Percentiles rank a stretch among this genome's conserved stretches.
phyloP scores from a whole-genome alignment of 1,140 invertebrate species.

The Phthorimaea operculella region DNA sequence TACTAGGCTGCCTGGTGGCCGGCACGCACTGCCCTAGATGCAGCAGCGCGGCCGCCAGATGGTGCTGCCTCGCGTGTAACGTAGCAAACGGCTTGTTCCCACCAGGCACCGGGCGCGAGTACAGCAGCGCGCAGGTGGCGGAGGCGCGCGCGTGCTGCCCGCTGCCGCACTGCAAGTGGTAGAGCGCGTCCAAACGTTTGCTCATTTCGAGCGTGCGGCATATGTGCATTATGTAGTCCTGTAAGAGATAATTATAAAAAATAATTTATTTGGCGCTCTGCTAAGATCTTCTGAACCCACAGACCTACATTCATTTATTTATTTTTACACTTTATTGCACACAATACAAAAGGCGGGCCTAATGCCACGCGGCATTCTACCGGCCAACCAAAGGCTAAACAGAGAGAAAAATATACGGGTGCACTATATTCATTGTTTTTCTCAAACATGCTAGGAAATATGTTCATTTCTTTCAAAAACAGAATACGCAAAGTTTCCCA shows the following conservation, averaged over 20 bases:
- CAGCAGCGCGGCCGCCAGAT: slow-evolving; percentile 71
- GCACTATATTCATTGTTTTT: too few species aligned
- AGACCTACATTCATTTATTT: slow-evolving; percentile 2
- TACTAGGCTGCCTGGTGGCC: slow-evolving; percentile 21
- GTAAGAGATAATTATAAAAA: too few species aligned
- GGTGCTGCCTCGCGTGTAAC: slow-evolving; percentile 64
- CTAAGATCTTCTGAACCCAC: background rate
- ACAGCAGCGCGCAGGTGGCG: slow-evolving; percentile 80
- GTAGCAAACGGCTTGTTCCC: slow-evolving; percentile 67
- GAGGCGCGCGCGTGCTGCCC: slow-evolving; percentile 77
- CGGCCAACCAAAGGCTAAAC: too few species aligned
- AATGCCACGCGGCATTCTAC: too few species aligned
- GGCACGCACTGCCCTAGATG: slow-evolving; percentile 70
- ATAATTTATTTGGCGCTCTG: too few species aligned
- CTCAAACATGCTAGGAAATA: too few species aligned
- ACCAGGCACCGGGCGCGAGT: slow-evolving; percentile 58
- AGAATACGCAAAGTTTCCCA: too few species aligned
- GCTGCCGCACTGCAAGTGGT: slow-evolving; percentile 76
- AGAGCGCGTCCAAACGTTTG: slow-evolving; percentile 73
- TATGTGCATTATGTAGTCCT: slow-evolving; percentile 73
- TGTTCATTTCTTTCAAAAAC: too few species aligned
- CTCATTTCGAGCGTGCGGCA: slow-evolving; percentile 75
- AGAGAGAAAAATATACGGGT: too few species aligned
- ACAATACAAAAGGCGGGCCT: too few species aligned
- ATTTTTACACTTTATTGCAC: too few species aligned